Evolutionary conservation across 2,888 invertebrate species (phyloP).

Genomic region (Lithophane leautieri): DNA sequence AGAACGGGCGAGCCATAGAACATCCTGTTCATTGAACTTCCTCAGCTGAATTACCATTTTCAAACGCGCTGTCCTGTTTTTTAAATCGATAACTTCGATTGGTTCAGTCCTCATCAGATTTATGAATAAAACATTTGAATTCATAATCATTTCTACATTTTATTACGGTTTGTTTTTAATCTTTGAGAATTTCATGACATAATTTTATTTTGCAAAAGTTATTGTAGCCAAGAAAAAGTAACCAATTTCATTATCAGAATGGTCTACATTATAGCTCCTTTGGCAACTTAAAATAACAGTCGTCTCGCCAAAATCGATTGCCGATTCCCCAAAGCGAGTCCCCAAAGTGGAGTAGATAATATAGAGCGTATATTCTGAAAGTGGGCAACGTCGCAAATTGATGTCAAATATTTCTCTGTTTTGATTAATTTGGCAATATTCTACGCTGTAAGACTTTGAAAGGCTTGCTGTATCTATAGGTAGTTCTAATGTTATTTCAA

Average conservation of each 20-base stretch:
- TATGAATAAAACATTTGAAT: slow-evolving; percentile 52
- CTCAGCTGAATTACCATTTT: background rate
- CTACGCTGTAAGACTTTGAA: too few species aligned
- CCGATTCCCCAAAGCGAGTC: slow-evolving; percentile 38
- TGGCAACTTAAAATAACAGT: slow-evolving; percentile 26
- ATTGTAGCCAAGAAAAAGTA: background rate
- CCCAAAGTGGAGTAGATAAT: slow-evolving; percentile 35
- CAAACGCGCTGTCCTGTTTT: slow-evolving; percentile 10
- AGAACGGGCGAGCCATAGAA: background rate
- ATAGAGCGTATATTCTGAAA: slow-evolving; percentile 1
- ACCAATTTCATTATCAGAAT: slow-evolving; percentile 13
- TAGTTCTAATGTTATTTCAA: too few species aligned
- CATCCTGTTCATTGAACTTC: background rate
- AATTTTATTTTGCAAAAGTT: slow-evolving; percentile 17
- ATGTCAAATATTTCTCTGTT: too few species aligned
- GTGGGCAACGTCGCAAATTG: too few species aligned
- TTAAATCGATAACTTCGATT: slow-evolving; percentile 34
- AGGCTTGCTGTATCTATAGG: too few species aligned
- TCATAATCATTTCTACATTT: slow-evolving; percentile 37
- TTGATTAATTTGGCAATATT: too few species aligned
- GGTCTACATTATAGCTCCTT: slow-evolving; percentile 4
- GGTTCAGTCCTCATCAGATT: slow-evolving; percentile 7
- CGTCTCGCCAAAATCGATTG: slow-evolving; percentile 43
- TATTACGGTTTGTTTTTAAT: slow-evolving; percentile 31
- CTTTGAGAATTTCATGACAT: slow-evolving; percentile 12